Percentiles rank a stretch among this genome's conserved stretches.
These are phyloP conservation scores for Scarus forsteni DNA, from an alignment of 2,797 vertebrate genomes.

Conservation along the genomic window DNA sequence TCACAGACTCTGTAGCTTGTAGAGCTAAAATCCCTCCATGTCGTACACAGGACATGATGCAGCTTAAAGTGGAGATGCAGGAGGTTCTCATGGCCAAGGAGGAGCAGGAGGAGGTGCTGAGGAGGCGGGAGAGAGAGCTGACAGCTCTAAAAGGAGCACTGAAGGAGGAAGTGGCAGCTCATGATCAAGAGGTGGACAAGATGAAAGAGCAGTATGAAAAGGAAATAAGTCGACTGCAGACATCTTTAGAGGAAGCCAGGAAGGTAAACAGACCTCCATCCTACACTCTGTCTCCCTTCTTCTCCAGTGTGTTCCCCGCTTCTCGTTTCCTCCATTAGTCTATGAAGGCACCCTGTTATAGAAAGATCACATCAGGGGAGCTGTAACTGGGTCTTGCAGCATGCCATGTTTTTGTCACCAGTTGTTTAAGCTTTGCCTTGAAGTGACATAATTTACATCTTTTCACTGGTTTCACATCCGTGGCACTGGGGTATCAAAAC, in stretches of 20 bases:
- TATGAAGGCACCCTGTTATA: slow-evolving; percentile 55
- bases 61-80: slow-evolving; percentile 90
- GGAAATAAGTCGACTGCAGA: slow-evolving; percentile 86
- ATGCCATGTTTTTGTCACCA: slow-evolving; percentile 37
- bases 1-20: too few species aligned
- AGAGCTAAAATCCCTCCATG: too few species aligned
- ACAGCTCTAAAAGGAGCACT: slow-evolving; percentile 95
- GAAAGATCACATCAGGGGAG: slow-evolving; percentile 57
- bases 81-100: slow-evolving; percentile 90
- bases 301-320: slow-evolving; percentile 30
- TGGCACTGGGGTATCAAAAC: slow-evolving; percentile 9
- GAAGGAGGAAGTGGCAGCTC: slow-evolving; percentile 95
- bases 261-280: slow-evolving; percentile 82
- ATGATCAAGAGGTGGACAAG: slow-evolving; percentile 95
- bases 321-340: slow-evolving; percentile 50
- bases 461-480: slow-evolving; percentile 29
- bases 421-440: slow-evolving; percentile 33
- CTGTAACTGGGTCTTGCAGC: slow-evolving; percentile 28
- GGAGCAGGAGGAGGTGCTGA: slow-evolving; percentile 93
- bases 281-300: background rate
- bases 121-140: slow-evolving; percentile 93
- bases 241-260: slow-evolving; percentile 86
- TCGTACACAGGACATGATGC: slow-evolving; percentile 88
- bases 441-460: slow-evolving; percentile 47
- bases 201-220: slow-evolving; percentile 92